Evolutionary conservation across 2,888 invertebrate species (phyloP).

Genomic region (Stegophylla sp.): DNA sequence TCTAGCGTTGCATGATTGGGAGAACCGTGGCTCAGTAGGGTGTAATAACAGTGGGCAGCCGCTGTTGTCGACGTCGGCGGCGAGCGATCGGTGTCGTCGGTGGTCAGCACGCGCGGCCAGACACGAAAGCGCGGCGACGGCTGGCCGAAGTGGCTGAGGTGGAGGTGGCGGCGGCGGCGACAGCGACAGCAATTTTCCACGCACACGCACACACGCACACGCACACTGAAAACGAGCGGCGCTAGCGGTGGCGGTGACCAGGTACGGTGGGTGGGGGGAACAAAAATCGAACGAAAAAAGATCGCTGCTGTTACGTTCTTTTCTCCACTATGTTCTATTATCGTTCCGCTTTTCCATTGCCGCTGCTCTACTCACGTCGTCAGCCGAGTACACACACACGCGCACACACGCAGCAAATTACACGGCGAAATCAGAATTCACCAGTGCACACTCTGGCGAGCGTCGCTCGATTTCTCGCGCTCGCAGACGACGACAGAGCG

Average conservation of each 20-base stretch:
- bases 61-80: too few species aligned
- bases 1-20: too few species aligned
- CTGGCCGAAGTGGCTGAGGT: background rate
- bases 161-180: background rate
- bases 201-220: background rate
- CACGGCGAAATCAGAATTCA: background rate
- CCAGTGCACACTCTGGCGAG: background rate
- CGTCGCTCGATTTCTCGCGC: background rate
- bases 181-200: background rate
- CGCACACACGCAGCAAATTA: background rate
- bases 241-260: background rate
- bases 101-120: background rate
- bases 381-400: background rate
- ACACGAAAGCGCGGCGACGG: background rate
- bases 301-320: background rate
- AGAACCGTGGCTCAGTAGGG: too few species aligned
- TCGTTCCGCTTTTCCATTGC: too few species aligned
- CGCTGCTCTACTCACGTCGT: background rate
- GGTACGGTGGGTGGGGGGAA: background rate
- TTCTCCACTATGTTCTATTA: background rate
- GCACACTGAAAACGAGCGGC: background rate
- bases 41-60: too few species aligned
- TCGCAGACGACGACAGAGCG: slow-evolving; percentile 28
- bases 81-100: background rate
- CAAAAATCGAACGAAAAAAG: background rate